These are phyloP conservation scores for Phaonia tiefii DNA, from an alignment of 2,888 invertebrate genomes.

Conservation along the genomic window DNA sequence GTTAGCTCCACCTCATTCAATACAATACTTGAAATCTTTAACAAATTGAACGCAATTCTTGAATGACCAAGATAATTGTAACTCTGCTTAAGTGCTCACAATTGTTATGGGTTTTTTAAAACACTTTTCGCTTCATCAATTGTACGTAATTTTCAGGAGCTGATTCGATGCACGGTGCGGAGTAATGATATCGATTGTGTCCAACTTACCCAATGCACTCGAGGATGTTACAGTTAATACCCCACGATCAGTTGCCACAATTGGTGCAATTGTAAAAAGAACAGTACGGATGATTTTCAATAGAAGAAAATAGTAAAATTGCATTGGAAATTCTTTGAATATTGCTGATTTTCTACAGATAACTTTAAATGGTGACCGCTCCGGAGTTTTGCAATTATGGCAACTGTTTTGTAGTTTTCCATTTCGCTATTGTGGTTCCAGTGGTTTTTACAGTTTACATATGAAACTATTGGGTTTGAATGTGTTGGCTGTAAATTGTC, in stretches of 20 bases:
- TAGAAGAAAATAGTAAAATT: background rate
- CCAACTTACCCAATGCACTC: background rate
- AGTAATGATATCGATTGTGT: background rate
- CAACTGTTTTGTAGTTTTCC: slow-evolving; percentile 27
- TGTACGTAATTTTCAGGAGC: background rate
- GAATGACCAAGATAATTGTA: slow-evolving; percentile 5
- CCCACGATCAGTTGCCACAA: background rate
- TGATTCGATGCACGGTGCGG: too few species aligned
- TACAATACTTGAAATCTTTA: too few species aligned
- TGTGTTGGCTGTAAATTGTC: too few species aligned
- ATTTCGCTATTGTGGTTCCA: slow-evolving; percentile 1
- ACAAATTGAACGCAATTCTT: background rate
- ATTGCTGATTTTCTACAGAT: background rate
- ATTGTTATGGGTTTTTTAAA: slow-evolving; percentile 27
- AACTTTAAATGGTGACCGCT: slow-evolving; percentile 4
- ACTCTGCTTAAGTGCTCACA: background rate
- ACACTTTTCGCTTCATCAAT: background rate
- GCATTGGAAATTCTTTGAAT: background rate
- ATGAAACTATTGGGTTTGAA: too few species aligned
- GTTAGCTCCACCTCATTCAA: too few species aligned
- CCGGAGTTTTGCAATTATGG: background rate
- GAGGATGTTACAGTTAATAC: background rate
- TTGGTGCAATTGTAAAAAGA: background rate
- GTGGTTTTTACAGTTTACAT: slow-evolving; percentile 8
- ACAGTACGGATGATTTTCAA: background rate